A percentile compares a stretch with the other conserved stretches of the same genome.
Conservation (phyloP, 2,797 vertebrate genomes). For the Squalus acanthias region DNA sequence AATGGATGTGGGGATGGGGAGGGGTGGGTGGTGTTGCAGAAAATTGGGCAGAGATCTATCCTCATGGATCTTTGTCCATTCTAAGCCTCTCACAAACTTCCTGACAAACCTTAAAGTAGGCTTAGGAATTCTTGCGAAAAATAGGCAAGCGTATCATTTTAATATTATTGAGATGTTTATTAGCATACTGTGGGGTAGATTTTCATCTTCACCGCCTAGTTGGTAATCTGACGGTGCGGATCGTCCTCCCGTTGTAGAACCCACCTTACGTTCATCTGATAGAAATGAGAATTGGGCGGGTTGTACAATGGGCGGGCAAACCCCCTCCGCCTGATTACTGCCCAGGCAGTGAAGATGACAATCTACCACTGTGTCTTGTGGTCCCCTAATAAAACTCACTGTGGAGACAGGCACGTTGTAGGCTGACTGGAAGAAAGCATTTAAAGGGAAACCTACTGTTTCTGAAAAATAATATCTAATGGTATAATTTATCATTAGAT, state of each 20-base stretch:
- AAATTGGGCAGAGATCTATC: background rate
- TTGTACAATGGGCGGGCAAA: background rate
- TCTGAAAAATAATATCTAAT: background rate
- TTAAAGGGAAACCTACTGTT: background rate
- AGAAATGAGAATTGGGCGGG: background rate
- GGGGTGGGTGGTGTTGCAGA: background rate
- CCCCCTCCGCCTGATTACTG: background rate
- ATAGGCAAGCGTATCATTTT: background rate
- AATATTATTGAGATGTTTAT: background rate
- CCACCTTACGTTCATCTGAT: background rate
- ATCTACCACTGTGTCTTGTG: too few species aligned
- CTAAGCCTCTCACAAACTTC: background rate
- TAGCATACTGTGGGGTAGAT: background rate
- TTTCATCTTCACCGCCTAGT: too few species aligned
- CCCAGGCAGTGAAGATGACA: background rate
- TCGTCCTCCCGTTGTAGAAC: background rate
- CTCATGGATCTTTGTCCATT: background rate
- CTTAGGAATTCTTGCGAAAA: background rate
- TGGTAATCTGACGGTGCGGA: background rate
- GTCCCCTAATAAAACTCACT: background rate
- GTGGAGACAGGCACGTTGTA: background rate
- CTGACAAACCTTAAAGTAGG: background rate
- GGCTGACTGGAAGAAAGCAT: background rate
- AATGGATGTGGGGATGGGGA: background rate
- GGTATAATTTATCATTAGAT: background rate